Percentiles rank a stretch among this genome's conserved stretches.
phyloP scores from a whole-genome alignment of 2,797 vertebrate genomes.

The Leptodactylus fallax region DNA sequence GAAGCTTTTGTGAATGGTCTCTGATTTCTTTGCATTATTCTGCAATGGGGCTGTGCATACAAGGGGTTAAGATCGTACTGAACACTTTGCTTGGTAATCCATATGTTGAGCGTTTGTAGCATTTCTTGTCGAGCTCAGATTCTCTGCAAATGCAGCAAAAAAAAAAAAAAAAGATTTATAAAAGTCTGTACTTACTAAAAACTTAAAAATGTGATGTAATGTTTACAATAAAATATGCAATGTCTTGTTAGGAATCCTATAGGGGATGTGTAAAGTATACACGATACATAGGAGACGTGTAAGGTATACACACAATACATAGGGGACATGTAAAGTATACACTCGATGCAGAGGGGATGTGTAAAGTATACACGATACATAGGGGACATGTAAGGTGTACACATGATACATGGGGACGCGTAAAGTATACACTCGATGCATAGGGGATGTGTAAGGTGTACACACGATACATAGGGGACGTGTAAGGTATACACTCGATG shows the following conservation, averaged over 20 bases:
- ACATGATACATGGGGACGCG: slow-evolving; percentile 37
- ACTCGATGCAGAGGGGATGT: slow-evolving; percentile 38
- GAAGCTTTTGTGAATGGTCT: not conserved
- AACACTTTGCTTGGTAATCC: not conserved
- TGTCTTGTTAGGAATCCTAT: slow-evolving; percentile 37
- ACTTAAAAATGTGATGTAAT: slow-evolving; percentile 42
- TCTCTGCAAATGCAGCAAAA: not conserved
- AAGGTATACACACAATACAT: slow-evolving; percentile 34
- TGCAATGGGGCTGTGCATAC: not conserved
- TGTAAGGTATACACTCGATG: slow-evolving; percentile 31
- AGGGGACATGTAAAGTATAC: slow-evolving; percentile 15
- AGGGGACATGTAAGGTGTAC: slow-evolving; percentile 11
- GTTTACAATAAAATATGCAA: slow-evolving; percentile 63
- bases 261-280: slow-evolving; percentile 27
- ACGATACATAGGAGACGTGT: slow-evolving; percentile 41
- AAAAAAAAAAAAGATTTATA: not conserved
- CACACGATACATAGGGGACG: slow-evolving; percentile 40
- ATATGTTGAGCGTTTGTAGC: not conserved
- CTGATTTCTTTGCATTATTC: not conserved
- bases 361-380: slow-evolving; percentile 32
- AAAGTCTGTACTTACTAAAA: not conserved
- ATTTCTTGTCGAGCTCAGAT: not conserved
- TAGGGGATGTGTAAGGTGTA: slow-evolving; percentile 14
- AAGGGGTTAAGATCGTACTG: not conserved
- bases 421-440: slow-evolving; percentile 33